Evolutionary conservation across 2,888 invertebrate genomes (phyloP), one percentile per base, ranked within the genome.

Genomic region (Tyria jacobaeae): DNA sequence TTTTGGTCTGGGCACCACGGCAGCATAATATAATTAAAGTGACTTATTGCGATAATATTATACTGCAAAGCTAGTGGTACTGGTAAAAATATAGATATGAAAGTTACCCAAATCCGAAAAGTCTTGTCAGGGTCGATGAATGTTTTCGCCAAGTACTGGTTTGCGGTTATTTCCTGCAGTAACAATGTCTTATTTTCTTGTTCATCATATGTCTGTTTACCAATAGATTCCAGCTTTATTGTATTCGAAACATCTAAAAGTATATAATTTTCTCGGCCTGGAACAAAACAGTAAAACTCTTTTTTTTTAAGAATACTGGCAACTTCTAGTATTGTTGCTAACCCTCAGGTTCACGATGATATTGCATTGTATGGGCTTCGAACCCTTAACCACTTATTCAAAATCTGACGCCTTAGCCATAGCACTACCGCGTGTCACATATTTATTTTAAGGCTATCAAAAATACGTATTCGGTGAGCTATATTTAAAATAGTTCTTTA

Each of bases 51-150:
- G n/a, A n/a, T n/a, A n/a, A n/a, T n/a, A n/a, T n/a, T n/a, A 39
- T 9, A 2, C 7, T 31, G 27, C 4, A 31, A 31, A 4, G 12
- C 21, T 21, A 1, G 21, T 44, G 44, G 12, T 1, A 12, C n/a
- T 1, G 1, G 1, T 12, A 57, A 44, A 21, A 39, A 21, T 9
- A 10, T 12, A 9, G 10, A 21, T 44, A 21, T 44, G n/a, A 35
- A n/a, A 52, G 73, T 82, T 81, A 91, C 91, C 76, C 79, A 81
- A 53, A 90, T 78, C 31, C 68, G 76, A 63, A 88, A 89, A 0
- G 68, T 47, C 47, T 72, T 82, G 0, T 78, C 75, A 0, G 79
- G 75, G 10, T 81, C 76, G 14, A 89, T 73, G 27, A 79, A 80
- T 1, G 77, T 54, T 3, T 73, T 77, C 0, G 84, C 65, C 0